Base-by-base conservation (phyloP, 2,888 invertebrate species). In the Drymonia ruficornis region DNA sequence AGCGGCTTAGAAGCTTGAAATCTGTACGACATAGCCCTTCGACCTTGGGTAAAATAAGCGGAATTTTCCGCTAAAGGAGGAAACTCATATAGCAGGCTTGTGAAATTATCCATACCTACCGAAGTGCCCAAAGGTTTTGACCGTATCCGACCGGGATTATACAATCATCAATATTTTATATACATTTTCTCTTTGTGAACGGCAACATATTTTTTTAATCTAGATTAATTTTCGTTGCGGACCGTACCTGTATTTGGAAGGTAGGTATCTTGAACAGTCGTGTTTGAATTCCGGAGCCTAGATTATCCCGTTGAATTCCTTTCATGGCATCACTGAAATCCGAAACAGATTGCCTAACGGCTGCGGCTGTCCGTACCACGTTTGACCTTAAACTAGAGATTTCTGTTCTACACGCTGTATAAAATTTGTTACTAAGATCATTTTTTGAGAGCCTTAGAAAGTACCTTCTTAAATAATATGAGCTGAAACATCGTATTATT, bases 381-480 rank as follows among this genome's bases (percentile, higher is more conserved):
- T 57, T n/a, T 60, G 63, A 65, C 63, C 60, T 59, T 58, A 61
- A 64, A 42, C 49, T 54, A 8, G 43, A 63, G 54, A 64, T 63
- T 63, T 63, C 45, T 52, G 38, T 47, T 2, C n/a, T 11, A 36
- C n/a, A 13, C 36, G 7, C 36, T 0, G 13, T 36, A 36, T 36
- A 11, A n/a, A n/a, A 36, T 36, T n/a, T n/a, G 5, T 1, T 31
- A 11, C 9, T 31, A n/a, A n/a, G n/a, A n/a, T 31, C 9, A 11
- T 11, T 11, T 12, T 9, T 31, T 31, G 12, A 0, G 11, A 31
- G 31, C 2, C 1, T 4, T 23, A 23, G 23, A 23, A n/a, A n/a
- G n/a, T n/a, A 2, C 23, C 23, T 23, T 23, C 7, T 23, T 23
- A 4, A 23, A 4, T 4, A 23, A 23, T 23, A 23, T 2, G n/a